Evolutionary conservation across 1,140 invertebrate genomes (phyloP), one percentile per base, ranked within the genome.

Genomic region (Aphelinus atriplicis): DNA sequence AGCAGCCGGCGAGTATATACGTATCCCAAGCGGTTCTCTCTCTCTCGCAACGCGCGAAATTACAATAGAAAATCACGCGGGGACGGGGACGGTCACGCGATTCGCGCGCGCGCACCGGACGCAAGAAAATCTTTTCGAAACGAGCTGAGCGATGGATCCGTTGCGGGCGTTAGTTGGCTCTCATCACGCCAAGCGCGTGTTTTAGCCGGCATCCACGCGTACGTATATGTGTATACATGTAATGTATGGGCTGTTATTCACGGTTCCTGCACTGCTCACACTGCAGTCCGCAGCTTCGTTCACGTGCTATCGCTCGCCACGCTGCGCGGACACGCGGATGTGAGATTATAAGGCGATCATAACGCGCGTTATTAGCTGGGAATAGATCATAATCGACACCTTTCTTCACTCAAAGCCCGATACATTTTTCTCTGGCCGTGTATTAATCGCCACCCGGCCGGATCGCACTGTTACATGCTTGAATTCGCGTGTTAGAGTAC

Each of bases 131-230:
- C 64, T 67, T 48, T 67, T n/a, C 1, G 9, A 73, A 7, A 55
- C 9, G 26, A 26, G 26, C 26, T 61, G 55, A 51, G 56, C 60
- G 50, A 61, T 63, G 26, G n/a, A 47, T 45, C 50, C 56, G 2
- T 4, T 53, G n/a, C 62, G 26, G 26, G 26, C 26, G 26, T 61
- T 70, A 66, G 60, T 61, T 69, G 26, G 75, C 69, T 78, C 71
- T 76, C 81, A 77, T 81, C 81, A 78, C 78, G 78, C 70, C 60
- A 81, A 73, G 71, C 71, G 78, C 80, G 81, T 78, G 76, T 26
- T 26, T 26, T 26, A 26, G 26, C 26, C 26, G 26, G 26, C 26
- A 26, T 26, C 26, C 26, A 26, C 26, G 26, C n/a, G 66, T 63
- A 48, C 26, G 66, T 71, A 61, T 62, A 66, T 55, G 26, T 26